phyloP scores from a whole-genome alignment of 2,797 vertebrate genomes.

The Silurus aristotelis region DNA sequence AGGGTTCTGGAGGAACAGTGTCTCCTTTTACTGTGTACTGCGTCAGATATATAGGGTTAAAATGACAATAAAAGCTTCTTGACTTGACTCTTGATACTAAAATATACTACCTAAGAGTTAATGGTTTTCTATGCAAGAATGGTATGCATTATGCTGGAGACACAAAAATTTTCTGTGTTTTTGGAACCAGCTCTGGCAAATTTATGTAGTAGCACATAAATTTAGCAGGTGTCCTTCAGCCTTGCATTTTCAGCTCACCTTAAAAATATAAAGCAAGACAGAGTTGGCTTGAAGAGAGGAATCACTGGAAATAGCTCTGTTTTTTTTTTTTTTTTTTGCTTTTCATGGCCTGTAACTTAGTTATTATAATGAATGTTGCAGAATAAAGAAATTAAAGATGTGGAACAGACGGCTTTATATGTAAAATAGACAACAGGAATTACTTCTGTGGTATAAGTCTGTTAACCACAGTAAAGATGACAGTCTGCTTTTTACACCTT shows the following conservation, averaged over 20 bases:
- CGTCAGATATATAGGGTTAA: no score
- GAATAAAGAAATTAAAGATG: slow-evolving; percentile 44
- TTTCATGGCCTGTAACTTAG: slow-evolving; percentile 17
- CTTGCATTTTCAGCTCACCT: neutral
- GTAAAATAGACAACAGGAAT: slow-evolving; percentile 49
- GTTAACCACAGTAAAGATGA: slow-evolving; percentile 41
- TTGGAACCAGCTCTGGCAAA: neutral
- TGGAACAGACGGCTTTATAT: slow-evolving; percentile 47
- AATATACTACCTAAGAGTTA: neutral
- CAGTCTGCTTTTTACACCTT: slow-evolving; percentile 49
- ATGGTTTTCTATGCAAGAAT: neutral
- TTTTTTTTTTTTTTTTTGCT: slow-evolving; percentile 23
- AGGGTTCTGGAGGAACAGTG: no score
- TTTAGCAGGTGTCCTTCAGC: slow-evolving; percentile 45
- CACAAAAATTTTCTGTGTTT: neutral
- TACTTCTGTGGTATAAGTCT: slow-evolving; percentile 37
- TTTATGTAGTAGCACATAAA: slow-evolving; percentile 9
- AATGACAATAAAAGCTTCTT: no score
- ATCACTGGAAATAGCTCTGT: slow-evolving; percentile 32
- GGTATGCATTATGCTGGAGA: neutral
- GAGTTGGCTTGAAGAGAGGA: neutral
- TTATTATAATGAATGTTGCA: slow-evolving; percentile 47
- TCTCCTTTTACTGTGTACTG: no score
- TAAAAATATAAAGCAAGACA: slow-evolving; percentile 8
- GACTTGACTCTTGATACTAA: no score